Percentiles rank a stretch among this genome's conserved stretches.
Evolutionary conservation across 2,888 invertebrate species (phyloP).

Genomic region (Hemicrepidius hirtus): DNA sequence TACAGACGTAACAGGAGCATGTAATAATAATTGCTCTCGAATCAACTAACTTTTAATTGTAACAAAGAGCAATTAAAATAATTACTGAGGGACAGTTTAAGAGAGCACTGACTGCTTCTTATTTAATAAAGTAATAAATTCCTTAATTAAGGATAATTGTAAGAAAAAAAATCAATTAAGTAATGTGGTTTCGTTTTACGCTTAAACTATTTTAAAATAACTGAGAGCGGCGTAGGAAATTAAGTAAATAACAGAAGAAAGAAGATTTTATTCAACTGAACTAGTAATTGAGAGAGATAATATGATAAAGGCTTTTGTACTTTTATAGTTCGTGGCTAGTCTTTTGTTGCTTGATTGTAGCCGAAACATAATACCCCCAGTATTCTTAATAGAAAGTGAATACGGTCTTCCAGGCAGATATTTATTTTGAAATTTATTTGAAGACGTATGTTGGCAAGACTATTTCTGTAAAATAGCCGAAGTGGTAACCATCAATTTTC

Average conservation of each 20-base stretch:
- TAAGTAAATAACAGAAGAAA: constrained; percentile 26
- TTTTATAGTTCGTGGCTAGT: background rate
- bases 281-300: constrained; percentile 27
- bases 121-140: constrained; percentile 25
- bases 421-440: too few relatives aligned
- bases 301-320: background rate
- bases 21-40: background rate
- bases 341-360: constrained; percentile 23
- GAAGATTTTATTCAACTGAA: constrained; percentile 13
- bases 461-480: too few relatives aligned
- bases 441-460: background rate
- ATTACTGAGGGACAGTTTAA: background rate
- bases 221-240: background rate
- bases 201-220: background rate
- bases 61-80: constrained; percentile 3
- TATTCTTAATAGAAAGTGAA: too few relatives aligned
- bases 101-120: background rate
- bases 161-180: constrained; percentile 27
- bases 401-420: too few relatives aligned
- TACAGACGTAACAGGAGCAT: too few relatives aligned
- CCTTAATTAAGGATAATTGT: constrained; percentile 24
- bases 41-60: background rate
- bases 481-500: background rate
- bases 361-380: background rate
- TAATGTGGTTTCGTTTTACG: background rate